A percentile compares a stretch with the other conserved stretches of the same genome.
phyloP scores from a whole-genome alignment of 53 echinoderm and acorn worm species.

The Apostichopus leukothele region DNA sequence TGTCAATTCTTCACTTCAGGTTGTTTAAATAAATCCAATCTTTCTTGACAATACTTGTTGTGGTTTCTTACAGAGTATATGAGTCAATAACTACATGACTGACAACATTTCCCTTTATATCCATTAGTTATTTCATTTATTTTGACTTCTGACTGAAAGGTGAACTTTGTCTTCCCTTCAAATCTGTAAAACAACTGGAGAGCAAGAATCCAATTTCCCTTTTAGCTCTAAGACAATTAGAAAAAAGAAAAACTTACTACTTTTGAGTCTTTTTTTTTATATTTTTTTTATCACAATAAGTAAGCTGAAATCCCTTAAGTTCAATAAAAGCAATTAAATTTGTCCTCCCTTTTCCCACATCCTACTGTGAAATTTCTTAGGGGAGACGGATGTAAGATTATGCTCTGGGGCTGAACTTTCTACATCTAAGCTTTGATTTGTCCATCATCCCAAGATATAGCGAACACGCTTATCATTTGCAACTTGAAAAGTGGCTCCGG shows the following conservation, averaged over 20 bases:
- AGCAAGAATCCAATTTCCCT: neutral
- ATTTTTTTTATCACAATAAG: neutral
- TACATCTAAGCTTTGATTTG: constrained; percentile 17
- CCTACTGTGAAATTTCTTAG: neutral
- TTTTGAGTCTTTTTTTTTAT: neutral
- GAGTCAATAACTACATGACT: too few species aligned
- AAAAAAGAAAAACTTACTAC: neutral
- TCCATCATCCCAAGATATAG: neutral
- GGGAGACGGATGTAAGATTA: neutral
- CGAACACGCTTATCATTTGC: constrained; percentile 4
- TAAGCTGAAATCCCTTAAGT: neutral
- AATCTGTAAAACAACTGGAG: neutral
- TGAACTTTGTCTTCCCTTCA: neutral
- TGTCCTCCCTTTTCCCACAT: neutral
- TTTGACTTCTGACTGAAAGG: too few species aligned
- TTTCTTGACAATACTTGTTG: too few species aligned
- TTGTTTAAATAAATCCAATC: too few species aligned
- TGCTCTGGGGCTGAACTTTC: neutral
- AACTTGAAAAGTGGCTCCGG: constrained; percentile 30
- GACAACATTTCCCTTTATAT: too few species aligned
- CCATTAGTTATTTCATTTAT: too few species aligned
- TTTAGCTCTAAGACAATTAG: neutral
- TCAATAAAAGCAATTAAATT: constrained; percentile 10
- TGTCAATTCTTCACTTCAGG: too few species aligned
- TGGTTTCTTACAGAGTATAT: too few species aligned